Percentiles rank a stretch among this genome's conserved stretches.
Evolutionary conservation across 2,113 vertebrate genomes (phyloP).

Genomic region (Struthidea cinerea): DNA sequence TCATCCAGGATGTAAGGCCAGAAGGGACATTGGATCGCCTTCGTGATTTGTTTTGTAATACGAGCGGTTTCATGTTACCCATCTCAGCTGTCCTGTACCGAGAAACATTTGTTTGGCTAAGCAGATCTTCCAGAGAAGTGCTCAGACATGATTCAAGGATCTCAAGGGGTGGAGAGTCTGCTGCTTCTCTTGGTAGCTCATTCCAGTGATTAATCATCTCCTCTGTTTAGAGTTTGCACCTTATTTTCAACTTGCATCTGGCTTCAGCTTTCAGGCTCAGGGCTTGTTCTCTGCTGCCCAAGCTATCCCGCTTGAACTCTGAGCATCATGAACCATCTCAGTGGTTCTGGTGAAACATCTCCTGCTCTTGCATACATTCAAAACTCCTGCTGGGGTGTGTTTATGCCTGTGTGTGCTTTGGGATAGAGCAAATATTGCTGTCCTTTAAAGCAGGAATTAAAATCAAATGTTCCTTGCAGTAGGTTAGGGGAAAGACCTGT

Average conservation of each 20-base stretch:
- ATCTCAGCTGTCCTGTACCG: neutral
- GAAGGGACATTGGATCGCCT: neutral
- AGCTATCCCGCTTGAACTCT: neutral
- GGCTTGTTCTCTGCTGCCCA: neutral
- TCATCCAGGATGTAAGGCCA: neutral
- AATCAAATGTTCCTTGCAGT: neutral
- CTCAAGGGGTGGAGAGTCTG: neutral
- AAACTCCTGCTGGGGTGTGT: neutral
- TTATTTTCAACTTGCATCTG: neutral
- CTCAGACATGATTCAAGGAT: neutral
- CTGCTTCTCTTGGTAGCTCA: neutral
- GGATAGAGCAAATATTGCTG: neutral
- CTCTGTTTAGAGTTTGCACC: neutral
- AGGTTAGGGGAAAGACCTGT: neutral
- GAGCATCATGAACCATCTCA: neutral
- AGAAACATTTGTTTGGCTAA: neutral
- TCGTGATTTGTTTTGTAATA: neutral
- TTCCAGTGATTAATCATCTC: neutral
- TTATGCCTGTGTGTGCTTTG: neutral
- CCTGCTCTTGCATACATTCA: neutral
- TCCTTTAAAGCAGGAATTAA: neutral
- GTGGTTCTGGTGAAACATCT: neutral
- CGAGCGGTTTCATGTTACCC: accelerated
- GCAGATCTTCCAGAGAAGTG: neutral
- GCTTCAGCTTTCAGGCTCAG: neutral